Evolutionary conservation across 2,888 invertebrate genomes (phyloP).

Genomic region (Hydriomena furcata): DNA sequence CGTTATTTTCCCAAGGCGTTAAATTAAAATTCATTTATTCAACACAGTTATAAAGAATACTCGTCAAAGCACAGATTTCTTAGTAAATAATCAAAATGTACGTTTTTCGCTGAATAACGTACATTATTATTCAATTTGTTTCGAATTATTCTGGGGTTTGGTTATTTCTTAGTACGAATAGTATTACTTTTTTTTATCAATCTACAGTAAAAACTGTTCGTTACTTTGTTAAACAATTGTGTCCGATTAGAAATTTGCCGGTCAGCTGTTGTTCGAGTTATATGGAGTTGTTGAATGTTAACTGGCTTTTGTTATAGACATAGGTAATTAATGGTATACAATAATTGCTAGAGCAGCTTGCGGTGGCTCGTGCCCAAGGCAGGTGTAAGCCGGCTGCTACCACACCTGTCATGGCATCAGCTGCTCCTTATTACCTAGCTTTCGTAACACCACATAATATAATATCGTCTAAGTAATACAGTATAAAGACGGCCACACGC

Average conservation of each 20-base stretch:
- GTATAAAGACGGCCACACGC: conserved; percentile 18
- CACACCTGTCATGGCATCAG: conserved; percentile 79
- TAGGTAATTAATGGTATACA: conserved; percentile 44
- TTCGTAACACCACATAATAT: conserved; percentile 24
- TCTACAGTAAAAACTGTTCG: conserved; percentile 30
- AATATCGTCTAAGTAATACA: conserved; percentile 15
- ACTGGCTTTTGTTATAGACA: conserved; percentile 52
- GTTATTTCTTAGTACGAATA: conserved; percentile 31
- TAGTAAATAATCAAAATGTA: conserved; percentile 38
- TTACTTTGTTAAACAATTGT: conserved; percentile 42
- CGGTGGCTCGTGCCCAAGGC: conserved; percentile 71
- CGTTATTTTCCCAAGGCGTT: conserved; percentile 33
- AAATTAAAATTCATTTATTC: conserved; percentile 50
- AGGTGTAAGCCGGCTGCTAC: conserved; percentile 76
- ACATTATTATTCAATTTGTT: conserved; percentile 47
- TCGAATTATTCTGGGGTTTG: conserved; percentile 30
- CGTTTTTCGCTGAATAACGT: conserved; percentile 35
- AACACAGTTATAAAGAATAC: conserved; percentile 40
- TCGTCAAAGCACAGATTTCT: conserved; percentile 39
- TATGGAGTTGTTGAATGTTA: conserved; percentile 50
- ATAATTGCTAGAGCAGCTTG: conserved; percentile 75
- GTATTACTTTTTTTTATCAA: conserved; percentile 20
- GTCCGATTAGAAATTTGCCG: conserved; percentile 40
- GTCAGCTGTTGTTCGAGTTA: conserved; percentile 59
- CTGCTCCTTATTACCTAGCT: conserved; percentile 68